Conservation (phyloP, 2,888 invertebrate species). For the Dryocosmus kuriphilus region DNA sequence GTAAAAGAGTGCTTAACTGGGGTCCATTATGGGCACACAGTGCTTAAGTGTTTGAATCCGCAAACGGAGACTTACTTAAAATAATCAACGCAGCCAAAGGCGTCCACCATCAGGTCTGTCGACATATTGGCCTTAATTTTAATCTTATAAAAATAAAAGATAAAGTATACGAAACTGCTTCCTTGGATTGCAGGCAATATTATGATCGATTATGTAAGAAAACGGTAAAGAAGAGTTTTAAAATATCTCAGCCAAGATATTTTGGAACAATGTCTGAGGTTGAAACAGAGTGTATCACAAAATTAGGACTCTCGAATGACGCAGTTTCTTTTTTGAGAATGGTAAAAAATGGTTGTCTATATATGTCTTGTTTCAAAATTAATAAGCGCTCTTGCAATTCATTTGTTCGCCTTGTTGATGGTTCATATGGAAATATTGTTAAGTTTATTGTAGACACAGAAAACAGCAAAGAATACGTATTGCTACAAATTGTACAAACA, state of each 20-base stretch:
- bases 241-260: constrained; percentile 10
- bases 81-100: no score
- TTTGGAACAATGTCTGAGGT: constrained; percentile 31
- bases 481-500: no score
- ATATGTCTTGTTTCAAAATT: constrained; percentile 15
- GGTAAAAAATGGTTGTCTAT: constrained; percentile 43
- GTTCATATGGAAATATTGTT: no score
- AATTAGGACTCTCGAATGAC: constrained; percentile 24
- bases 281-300: constrained; percentile 10
- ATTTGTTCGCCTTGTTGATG: background rate
- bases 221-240: background rate
- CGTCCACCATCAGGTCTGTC: no score
- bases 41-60: constrained; percentile 44
- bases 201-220: background rate
- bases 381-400: constrained; percentile 45
- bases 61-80: constrained; percentile 44
- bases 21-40: constrained; percentile 43
- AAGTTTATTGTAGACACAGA: no score
- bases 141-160: no score
- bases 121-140: no score
- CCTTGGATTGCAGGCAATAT: no score
- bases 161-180: no score
- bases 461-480: no score
- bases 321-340: constrained; percentile 36
- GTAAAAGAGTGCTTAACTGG: constrained; percentile 38